These are phyloP conservation scores for Diacarnus erythraeanus DNA, from an alignment of 37 sponge, comb jelly and placozoan genomes.

Conservation along the genomic window DNA sequence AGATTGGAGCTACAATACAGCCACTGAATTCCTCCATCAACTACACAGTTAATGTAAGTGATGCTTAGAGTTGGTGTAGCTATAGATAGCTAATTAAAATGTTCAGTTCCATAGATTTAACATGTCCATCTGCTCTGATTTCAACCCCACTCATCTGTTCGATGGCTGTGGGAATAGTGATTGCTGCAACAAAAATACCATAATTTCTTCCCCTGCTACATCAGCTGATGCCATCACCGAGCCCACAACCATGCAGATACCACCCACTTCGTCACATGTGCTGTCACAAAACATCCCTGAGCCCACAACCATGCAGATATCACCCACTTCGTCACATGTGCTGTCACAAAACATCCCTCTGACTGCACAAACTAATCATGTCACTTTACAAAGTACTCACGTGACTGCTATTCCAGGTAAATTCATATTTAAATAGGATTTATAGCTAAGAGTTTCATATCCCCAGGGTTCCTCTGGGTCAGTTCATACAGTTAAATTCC, in stretches of 20 bases:
- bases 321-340: not conserved
- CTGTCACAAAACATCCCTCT: no score
- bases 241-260: not conserved
- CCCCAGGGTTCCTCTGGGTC: no score
- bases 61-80: not conserved
- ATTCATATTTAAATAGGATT: no score
- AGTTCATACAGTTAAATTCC: no score
- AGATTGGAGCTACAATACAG: slow-evolving; percentile 5
- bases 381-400: no score
- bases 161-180: not conserved
- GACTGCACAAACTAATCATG: no score
- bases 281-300: no score
- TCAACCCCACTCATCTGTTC: slow-evolving; percentile 1
- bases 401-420: no score
- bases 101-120: not conserved
- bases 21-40: slow-evolving; percentile 1
- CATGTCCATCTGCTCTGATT: not conserved
- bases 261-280: not conserved
- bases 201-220: not conserved
- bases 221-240: not conserved
- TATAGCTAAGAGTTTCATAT: no score
- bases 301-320: not conserved
- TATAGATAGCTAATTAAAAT: not conserved
- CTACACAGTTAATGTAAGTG: slow-evolving; percentile 11
- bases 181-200: not conserved